phyloP scores from a whole-genome alignment of 2,888 invertebrate species.

The Polydesmus complanatus region DNA sequence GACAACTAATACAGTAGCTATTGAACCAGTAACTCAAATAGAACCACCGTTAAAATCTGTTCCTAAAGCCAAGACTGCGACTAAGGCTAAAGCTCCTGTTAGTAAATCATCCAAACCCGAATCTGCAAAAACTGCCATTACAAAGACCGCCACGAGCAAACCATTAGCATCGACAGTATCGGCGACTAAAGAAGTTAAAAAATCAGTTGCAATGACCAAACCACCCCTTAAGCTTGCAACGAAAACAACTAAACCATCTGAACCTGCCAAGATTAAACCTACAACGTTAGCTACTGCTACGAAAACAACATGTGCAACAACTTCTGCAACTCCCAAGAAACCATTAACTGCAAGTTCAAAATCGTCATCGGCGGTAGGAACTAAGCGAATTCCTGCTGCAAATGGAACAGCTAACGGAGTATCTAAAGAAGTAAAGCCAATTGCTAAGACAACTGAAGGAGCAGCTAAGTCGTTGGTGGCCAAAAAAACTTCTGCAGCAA shows the following conservation, averaged over 20 bases:
- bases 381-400: background rate
- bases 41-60: background rate
- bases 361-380: slow-evolving; percentile 4
- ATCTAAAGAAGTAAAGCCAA: slow-evolving; percentile 17
- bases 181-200: slow-evolving; percentile 18
- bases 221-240: slow-evolving; percentile 4
- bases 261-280: background rate
- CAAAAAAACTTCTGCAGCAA: slow-evolving; percentile 22
- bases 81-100: slow-evolving; percentile 14
- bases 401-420: background rate
- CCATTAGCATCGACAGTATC: slow-evolving; percentile 3
- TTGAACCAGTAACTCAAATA: background rate
- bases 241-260: background rate
- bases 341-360: slow-evolving; percentile 11
- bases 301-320: slow-evolving; percentile 15
- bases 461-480: slow-evolving; percentile 21
- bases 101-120: background rate
- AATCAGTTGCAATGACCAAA: slow-evolving; percentile 22
- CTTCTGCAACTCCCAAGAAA: slow-evolving; percentile 23
- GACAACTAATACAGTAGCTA: background rate
- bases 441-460: slow-evolving; percentile 25
- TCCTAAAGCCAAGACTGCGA: background rate
- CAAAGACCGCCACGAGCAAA: too few relatives aligned
- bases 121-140: slow-evolving; percentile 1
- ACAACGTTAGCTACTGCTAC: slow-evolving; percentile 4